phyloP scores from a whole-genome alignment of 2,113 vertebrate genomes.

The Cynopterus brachyotis region DNA sequence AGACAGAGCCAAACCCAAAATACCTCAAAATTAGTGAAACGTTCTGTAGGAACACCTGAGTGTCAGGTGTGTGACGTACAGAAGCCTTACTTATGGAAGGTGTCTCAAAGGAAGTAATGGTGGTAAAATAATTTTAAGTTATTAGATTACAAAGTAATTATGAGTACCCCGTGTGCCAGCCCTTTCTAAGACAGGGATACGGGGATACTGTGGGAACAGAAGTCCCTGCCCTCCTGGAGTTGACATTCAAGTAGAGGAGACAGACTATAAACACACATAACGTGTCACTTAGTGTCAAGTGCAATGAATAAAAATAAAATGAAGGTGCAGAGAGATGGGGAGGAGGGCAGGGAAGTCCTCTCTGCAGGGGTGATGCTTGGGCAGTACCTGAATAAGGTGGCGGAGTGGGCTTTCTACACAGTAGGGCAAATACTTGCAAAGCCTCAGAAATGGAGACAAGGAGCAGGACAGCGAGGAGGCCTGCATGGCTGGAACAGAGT shows the following conservation, averaged over 20 bases:
- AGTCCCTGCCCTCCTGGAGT: accelerated
- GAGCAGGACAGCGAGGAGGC: not conserved
- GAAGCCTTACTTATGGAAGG: not conserved
- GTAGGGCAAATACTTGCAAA: accelerated
- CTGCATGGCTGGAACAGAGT: not conserved
- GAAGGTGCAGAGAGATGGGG: not conserved
- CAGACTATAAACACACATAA: not conserved
- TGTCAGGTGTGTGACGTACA: not conserved
- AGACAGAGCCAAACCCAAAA: not conserved
- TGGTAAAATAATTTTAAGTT: not conserved
- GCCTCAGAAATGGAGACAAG: accelerated
- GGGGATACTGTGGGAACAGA: not conserved
- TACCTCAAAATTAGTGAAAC: not conserved
- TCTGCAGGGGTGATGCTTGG: not conserved
- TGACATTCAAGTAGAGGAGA: not conserved
- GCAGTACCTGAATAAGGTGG: too few relatives aligned
- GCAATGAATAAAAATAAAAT: not conserved
- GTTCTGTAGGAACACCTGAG: not conserved
- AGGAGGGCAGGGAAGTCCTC: not conserved
- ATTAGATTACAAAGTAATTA: not conserved
- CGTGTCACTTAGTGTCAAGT: not conserved
- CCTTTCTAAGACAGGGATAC: not conserved
- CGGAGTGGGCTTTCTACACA: not conserved
- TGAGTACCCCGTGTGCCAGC: not conserved
- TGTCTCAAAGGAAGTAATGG: not conserved